Evolutionary conservation across 23 tunicate species (phyloP).

Genomic region (Ciona savignyi): DNA sequence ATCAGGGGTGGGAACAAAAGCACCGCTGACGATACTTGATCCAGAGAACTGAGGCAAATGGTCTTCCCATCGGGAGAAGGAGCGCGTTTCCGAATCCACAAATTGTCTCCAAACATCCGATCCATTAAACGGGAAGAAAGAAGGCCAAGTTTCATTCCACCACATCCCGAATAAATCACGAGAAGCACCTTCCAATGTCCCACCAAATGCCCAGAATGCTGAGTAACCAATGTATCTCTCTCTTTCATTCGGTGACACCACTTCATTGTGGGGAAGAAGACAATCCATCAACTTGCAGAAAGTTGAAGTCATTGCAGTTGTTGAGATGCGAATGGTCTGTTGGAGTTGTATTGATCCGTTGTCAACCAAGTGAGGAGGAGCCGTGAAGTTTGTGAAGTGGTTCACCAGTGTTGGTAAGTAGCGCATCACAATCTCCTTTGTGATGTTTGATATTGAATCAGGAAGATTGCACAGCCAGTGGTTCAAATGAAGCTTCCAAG

Average conservation of each 20-base stretch:
- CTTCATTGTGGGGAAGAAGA: conserved; percentile 30
- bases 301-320: conserved; percentile 74
- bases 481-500: conserved; percentile 58
- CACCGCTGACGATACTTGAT: conserved; percentile 27
- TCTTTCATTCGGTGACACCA: conserved; percentile 23
- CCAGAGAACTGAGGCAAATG: conserved; percentile 85
- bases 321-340: conserved; percentile 44
- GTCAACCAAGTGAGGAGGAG: conserved; percentile 34
- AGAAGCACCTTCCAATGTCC: conserved; percentile 67
- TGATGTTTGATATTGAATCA: conserved; percentile 8
- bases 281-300: conserved; percentile 74
- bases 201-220: conserved; percentile 93
- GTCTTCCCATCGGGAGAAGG: conserved; percentile 74
- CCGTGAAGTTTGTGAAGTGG: conserved; percentile 28
- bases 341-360: conserved; percentile 13
- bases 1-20: conserved; percentile 81
- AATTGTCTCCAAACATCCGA: conserved; percentile 66
- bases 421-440: conserved; percentile 8
- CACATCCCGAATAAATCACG: conserved; percentile 51
- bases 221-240: conserved; percentile 65
- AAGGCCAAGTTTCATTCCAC: conserved; percentile 85
- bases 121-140: conserved; percentile 33
- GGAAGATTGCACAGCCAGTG: conserved; percentile 66
- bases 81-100: conserved; percentile 54
- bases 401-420: conserved; percentile 43